phyloP scores from a whole-genome alignment of 2,888 invertebrate species.

The Tromatobia lineatoria region DNA sequence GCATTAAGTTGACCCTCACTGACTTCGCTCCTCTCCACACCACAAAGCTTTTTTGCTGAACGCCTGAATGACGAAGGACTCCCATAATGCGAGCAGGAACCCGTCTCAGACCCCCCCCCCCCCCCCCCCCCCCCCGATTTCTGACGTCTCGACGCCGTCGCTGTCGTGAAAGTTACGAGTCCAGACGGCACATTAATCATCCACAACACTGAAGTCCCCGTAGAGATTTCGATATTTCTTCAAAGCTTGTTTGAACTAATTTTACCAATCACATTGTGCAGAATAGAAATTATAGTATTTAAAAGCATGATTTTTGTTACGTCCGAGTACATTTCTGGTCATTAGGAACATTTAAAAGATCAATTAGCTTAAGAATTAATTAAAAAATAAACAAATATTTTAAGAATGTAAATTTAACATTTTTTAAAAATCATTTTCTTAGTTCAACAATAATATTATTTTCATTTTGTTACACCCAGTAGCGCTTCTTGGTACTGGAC shows the following conservation, averaged over 20 bases:
- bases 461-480: no score
- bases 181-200: slow-evolving; percentile 70
- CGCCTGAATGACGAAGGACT: slow-evolving; percentile 70
- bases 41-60: slow-evolving; percentile 39
- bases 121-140: slow-evolving; percentile 17
- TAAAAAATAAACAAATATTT: no score
- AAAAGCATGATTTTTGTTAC: neutral
- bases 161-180: slow-evolving; percentile 67
- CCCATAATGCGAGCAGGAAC: slow-evolving; percentile 65
- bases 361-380: no score
- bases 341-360: no score
- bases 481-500: no score
- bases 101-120: slow-evolving; percentile 48
- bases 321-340: no score
- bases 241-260: slow-evolving; percentile 33
- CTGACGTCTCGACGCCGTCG: slow-evolving; percentile 61
- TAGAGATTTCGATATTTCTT: slow-evolving; percentile 44
- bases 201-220: slow-evolving; percentile 57
- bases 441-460: no score
- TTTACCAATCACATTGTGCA: neutral
- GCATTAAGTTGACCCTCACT: slow-evolving; percentile 40
- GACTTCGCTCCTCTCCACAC: slow-evolving; percentile 29
- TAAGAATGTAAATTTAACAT: no score
- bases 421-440: no score
- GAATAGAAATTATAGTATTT: neutral